Percentiles rank a stretch among this genome's conserved stretches.
Evolutionary conservation across 2,888 invertebrate species (phyloP).

Genomic region (Xestia ashworthii): DNA sequence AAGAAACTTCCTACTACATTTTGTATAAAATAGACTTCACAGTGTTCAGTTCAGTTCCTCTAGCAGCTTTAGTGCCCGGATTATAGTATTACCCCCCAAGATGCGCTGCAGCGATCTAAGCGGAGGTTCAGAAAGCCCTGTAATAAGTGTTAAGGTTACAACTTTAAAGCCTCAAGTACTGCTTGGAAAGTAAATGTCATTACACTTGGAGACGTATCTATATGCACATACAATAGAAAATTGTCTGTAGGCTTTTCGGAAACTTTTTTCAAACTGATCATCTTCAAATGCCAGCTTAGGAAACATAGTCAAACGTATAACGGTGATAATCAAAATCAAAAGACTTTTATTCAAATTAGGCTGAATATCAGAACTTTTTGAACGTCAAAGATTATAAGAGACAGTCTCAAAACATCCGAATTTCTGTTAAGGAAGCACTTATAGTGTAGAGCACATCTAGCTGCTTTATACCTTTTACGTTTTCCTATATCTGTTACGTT

Average conservation of each 20-base stretch:
- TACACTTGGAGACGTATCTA: background rate
- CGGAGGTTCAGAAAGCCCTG: slow-evolving; percentile 26
- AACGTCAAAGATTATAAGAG: too few species aligned
- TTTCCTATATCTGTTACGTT: too few species aligned
- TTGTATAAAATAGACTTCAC: slow-evolving; percentile 7
- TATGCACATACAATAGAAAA: background rate
- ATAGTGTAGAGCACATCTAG: too few species aligned
- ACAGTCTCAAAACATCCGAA: too few species aligned
- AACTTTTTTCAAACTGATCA: background rate
- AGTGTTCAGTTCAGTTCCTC: background rate
- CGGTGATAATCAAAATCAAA: too few species aligned
- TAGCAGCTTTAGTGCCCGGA: slow-evolving; percentile 16
- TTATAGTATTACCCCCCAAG: slow-evolving; percentile 32
- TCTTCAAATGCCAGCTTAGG: background rate
- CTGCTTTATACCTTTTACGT: too few species aligned
- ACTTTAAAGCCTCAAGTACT: slow-evolving; percentile 11
- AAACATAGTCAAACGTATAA: background rate
- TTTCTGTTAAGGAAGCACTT: too few species aligned
- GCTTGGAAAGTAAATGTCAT: background rate
- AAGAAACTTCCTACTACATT: background rate
- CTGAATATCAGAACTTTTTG: too few species aligned
- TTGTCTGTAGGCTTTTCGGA: background rate
- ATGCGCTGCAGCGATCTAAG: slow-evolving; percentile 23
- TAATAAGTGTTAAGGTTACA: slow-evolving; percentile 41
- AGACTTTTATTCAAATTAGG: too few species aligned